phyloP scores from a whole-genome alignment of 2,888 invertebrate genomes.

The Hyles lineata region DNA sequence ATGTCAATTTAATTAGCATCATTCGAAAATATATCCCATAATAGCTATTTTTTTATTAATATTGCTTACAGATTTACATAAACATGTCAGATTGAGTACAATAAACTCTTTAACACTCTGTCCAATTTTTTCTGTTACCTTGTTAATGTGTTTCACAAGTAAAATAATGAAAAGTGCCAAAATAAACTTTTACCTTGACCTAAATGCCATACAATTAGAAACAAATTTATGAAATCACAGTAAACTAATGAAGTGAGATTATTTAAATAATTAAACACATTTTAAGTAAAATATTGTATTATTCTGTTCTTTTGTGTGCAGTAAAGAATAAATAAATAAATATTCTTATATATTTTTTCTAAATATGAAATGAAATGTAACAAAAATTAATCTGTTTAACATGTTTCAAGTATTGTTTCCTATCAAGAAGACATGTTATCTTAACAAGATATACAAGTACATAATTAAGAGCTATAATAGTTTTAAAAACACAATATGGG shows the following conservation, averaged over 20 bases:
- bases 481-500: background rate
- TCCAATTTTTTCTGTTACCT: background rate
- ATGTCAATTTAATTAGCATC: too few species aligned
- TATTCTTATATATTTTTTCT: too few species aligned
- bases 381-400: background rate
- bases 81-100: background rate
- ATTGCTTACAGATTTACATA: background rate
- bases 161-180: constrained; percentile 18
- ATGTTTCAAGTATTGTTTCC: background rate
- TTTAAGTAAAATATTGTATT: too few species aligned
- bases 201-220: background rate
- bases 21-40: too few species aligned
- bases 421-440: background rate
- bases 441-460: background rate
- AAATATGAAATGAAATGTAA: too few species aligned
- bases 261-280: too few species aligned
- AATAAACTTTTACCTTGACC: background rate
- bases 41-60: too few species aligned
- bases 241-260: too few species aligned
- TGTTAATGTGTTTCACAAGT: constrained; percentile 16
- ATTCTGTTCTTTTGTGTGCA: too few species aligned
- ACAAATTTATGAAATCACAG: background rate
- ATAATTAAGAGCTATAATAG: background rate
- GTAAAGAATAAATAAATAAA: too few species aligned
- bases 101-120: background rate